Evolutionary conservation across 64 coral and sea anemone genomes (phyloP).

Genomic region (Hydrozoanthus tunicans): DNA sequence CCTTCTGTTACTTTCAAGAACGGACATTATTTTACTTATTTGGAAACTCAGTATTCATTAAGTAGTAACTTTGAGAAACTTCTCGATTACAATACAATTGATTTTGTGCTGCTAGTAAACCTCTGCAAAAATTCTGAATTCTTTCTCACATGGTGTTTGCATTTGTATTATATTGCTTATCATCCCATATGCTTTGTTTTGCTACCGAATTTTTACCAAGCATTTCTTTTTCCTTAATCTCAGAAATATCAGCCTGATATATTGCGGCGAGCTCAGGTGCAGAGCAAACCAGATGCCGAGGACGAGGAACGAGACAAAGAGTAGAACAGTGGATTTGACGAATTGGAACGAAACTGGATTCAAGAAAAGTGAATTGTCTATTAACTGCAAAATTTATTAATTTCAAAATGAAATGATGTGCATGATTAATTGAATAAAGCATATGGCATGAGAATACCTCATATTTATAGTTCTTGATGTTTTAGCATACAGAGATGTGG

Average conservation of each 20-base stretch:
- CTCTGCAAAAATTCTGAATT: too few species aligned
- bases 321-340: neutral
- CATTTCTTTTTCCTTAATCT: neutral
- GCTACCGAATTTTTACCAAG: neutral
- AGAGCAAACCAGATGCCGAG: neutral
- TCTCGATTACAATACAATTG: too few species aligned
- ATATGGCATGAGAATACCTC: neutral
- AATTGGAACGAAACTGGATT: neutral
- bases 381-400: neutral
- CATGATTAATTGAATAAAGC: neutral
- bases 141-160: too few species aligned
- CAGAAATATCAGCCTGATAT: constrained; percentile 20
- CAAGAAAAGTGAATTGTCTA: neutral
- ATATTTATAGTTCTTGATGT: neutral
- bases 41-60: too few species aligned
- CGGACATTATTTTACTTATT: too few species aligned
- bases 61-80: too few species aligned
- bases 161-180: neutral
- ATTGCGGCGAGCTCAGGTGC: neutral
- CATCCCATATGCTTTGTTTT: neutral
- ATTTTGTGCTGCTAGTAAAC: too few species aligned
- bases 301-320: constrained; percentile 6
- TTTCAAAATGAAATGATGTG: neutral
- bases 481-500: neutral
- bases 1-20: too few species aligned